A percentile compares a stretch with the other conserved stretches of the same genome.
Evolutionary conservation across 2,888 invertebrate species (phyloP).

Genomic region (Ormyrus nitidulus): DNA sequence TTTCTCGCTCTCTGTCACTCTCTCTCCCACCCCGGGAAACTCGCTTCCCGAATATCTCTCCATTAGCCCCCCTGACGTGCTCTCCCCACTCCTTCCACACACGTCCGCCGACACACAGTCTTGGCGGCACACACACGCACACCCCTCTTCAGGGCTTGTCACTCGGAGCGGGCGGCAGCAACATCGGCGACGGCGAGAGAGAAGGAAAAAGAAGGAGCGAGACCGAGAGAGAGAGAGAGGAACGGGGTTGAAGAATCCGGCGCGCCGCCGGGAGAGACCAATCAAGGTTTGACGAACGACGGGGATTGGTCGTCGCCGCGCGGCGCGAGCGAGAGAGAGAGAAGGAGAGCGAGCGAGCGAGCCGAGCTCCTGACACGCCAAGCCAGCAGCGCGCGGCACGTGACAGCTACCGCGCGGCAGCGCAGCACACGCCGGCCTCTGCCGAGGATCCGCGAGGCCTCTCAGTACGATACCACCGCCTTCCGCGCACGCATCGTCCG

Average conservation of each 20-base stretch:
- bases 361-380: conserved; percentile 42
- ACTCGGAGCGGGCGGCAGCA: conserved; percentile 61
- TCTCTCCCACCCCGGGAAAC: conserved; percentile 65
- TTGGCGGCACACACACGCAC: conserved; percentile 50
- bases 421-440: conserved; percentile 59
- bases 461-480: conserved; percentile 76
- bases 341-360: conserved; percentile 1
- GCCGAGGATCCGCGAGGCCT: conserved; percentile 57
- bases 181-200: conserved; percentile 47
- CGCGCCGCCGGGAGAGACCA: conserved; percentile 76
- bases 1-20: conserved; percentile 43
- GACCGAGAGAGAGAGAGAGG: conserved; percentile 49
- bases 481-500: conserved; percentile 73
- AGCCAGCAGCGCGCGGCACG: conserved; percentile 70
- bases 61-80: conserved; percentile 72
- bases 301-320: conserved; percentile 73
- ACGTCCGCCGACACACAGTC: conserved; percentile 52
- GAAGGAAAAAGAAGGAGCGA: conserved; percentile 46
- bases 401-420: conserved; percentile 75
- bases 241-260: conserved; percentile 75
- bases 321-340: conserved; percentile 17
- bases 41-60: conserved; percentile 74
- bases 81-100: conserved; percentile 51
- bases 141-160: conserved; percentile 64
- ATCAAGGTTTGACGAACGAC: conserved; percentile 79